Percentiles rank a stretch among this genome's conserved stretches.
Conservation (phyloP, 2,113 vertebrate genomes). For the Trogon melanurus region DNA sequence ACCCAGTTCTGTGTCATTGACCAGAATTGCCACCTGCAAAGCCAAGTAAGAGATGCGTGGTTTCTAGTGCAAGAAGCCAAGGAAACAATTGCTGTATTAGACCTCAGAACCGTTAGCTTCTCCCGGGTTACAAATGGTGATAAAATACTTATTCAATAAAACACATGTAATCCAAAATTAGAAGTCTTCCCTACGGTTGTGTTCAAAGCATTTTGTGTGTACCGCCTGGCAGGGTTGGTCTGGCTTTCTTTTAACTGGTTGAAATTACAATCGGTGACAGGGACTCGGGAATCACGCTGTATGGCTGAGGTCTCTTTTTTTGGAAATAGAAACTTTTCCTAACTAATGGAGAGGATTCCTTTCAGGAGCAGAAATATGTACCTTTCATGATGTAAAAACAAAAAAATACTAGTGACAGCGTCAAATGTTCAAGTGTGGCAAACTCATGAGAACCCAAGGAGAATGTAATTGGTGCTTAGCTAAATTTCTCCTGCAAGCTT, state of each 20-base stretch:
- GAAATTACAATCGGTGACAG: accelerated
- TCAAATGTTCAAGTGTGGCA: neutral
- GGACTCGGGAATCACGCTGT: neutral
- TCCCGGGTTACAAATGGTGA: neutral
- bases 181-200: neutral
- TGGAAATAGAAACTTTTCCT: neutral
- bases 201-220: neutral
- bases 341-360: neutral
- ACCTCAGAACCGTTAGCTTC: neutral
- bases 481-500: slow-evolving; percentile 8
- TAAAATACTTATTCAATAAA: neutral
- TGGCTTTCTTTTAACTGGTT: neutral
- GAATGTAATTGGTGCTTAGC: slow-evolving; percentile 1
- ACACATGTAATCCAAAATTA: neutral
- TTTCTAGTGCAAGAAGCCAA: neutral
- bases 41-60: neutral
- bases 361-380: neutral
- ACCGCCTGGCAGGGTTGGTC: neutral
- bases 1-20: neutral
- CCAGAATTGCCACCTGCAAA: neutral
- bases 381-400: neutral
- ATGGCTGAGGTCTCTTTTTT: neutral
- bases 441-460: neutral
- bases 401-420: neutral
- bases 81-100: neutral